Base-by-base conservation (phyloP, 2,888 invertebrate species). In the Cyrtodaria siliqua region DNA sequence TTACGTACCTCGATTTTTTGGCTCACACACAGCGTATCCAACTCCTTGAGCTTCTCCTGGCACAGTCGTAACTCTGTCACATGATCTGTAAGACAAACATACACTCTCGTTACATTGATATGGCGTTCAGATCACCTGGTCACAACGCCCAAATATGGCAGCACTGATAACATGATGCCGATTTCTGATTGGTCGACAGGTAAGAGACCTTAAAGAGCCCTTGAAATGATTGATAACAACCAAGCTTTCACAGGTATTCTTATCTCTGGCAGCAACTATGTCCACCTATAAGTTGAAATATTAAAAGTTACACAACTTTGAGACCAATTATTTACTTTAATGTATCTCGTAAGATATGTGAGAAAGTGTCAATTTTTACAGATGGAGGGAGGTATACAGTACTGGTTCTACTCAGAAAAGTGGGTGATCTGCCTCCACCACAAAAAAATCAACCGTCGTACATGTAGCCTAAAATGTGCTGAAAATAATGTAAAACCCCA, bases 61-160 rank as follows among this genome's bases (percentile, higher is more conserved):
- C 91, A 87, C 44, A 92, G 72, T 24, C 86, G 84, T 62, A 92
- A 84, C 73, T 92, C 91, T 63, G 92, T 91, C 50, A 87, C 89
- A 79, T 89, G 91, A 85, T 92, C 92, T 92, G 87, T 38, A 87
- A 86, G 52, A 62, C 66, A 80, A 78, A 70, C 53, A 75, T 44
- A 62, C 61, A 61, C 61, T 40, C 47, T 52, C 27, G 62, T 33
- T 61, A 57, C 47, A 74, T 44, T 62, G 67, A 74, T 68, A 67
- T 68, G 62, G 59, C 56, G 57, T 57, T 47, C 38, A 62, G 57
- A 55, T 64, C 76, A 76, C 75, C 72, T 69, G 71, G 69, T 29
- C 68, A 44, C 50, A 24, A 53, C 57, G 52, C 47, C 80, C 80
- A 76, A 73, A 80, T 80, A 80, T 76, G 80, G 80, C 40, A 63